These are phyloP conservation scores for Carassius auratus DNA, from an alignment of 2,113 vertebrate species.

Conservation along the genomic window DNA sequence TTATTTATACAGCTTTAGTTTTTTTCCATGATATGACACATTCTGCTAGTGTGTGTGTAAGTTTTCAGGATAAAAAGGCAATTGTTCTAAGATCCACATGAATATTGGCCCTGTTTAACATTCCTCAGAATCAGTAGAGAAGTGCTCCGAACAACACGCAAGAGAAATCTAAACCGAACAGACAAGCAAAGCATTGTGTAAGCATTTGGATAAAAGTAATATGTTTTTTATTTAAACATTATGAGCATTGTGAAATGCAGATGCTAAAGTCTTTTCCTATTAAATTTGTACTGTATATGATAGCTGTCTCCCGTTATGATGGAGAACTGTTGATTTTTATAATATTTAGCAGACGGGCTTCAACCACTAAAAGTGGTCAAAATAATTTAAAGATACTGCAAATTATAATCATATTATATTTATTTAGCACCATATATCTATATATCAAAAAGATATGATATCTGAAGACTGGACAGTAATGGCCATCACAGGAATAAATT, in stretches of 20 bases:
- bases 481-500: no score
- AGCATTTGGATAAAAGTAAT: conserved; percentile 10
- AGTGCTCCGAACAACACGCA: background rate
- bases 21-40: background rate
- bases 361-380: background rate
- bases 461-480: no score
- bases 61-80: background rate
- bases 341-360: background rate
- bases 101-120: background rate
- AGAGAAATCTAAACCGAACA: background rate
- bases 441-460: no score
- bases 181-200: background rate
- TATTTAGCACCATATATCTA: no score
- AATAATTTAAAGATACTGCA: background rate
- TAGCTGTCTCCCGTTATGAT: background rate
- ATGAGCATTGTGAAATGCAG: background rate
- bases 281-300: background rate
- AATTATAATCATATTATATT: no score
- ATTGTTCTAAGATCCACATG: background rate
- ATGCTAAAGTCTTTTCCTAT: background rate
- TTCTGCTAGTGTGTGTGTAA: background rate
- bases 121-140: conserved; percentile 24
- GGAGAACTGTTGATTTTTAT: background rate
- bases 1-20: no score
- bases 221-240: background rate